Evolutionary conservation across 2,797 vertebrate species (phyloP), one percentile per base, ranked within the genome.

Genomic region (Pagetopsis macropterus): DNA sequence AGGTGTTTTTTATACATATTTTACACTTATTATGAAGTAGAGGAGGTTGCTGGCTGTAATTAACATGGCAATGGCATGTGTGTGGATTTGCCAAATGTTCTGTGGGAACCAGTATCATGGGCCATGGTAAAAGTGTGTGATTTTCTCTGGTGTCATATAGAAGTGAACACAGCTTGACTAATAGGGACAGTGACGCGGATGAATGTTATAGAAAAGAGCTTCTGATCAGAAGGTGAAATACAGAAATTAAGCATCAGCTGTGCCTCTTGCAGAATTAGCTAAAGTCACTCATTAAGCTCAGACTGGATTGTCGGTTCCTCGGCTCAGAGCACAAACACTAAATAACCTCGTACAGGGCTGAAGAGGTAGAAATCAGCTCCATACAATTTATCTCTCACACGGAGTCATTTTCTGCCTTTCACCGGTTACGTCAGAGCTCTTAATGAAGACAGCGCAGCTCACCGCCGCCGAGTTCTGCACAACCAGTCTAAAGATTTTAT

Each of bases 401-500:
- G 0, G 8, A 85, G 70, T 82, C 69, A 70, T 74, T 89, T 89
- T 89, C 69, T 56, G 76, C 85, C 31, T 87, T 79, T 85, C 81
- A 78, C 58, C 68, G 64, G 82, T 88, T 87, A 91, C 88, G 87
- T 91, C 88, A 86, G 79, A 44, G 63, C 75, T 71, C 78, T 90
- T 92, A 92, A 93, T 91, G 83, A 92, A 92, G 90, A 91, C 87
- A 45, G 81, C 75, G 71, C 59, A 71, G 85, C 82, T 75, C 81
- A 37, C 61, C 15, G 66, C 84, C 16, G 79, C 84, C 55, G 81
- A 83, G 84, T 90, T 93, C 91, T 87, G 84, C 82, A 90, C 81
- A 89, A 86, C 72, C 88, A 84, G 93, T 93, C 92, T 92, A 94
- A 89, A 94, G 90, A 86, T 91, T 92, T 91, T 93, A 93, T 93